Conservation (phyloP, 1,140 invertebrate genomes). For the Heliconius himera region DNA sequence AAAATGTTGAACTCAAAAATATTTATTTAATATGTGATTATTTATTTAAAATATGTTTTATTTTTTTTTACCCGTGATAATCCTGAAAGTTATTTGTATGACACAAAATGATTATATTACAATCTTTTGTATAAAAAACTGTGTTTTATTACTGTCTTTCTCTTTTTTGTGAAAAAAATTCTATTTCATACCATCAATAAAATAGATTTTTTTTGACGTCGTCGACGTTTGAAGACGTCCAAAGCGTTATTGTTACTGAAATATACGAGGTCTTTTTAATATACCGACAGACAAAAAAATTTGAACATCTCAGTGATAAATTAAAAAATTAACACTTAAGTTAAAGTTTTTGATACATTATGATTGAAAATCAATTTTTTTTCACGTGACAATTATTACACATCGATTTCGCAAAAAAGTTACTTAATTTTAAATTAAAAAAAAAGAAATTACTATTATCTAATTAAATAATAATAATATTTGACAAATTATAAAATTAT, state of each 20-base stretch:
- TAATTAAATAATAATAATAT: not conserved
- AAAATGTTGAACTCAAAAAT: not conserved
- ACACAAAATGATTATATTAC: too few species aligned
- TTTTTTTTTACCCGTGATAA: too few species aligned
- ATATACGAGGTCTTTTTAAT: not conserved
- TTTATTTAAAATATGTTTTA: not conserved
- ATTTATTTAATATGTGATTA: too few species aligned
- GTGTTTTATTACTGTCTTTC: too few species aligned
- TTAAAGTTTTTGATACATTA: constrained; percentile 2
- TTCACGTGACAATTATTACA: not conserved
- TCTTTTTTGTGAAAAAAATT: too few species aligned
- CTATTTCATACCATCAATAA: too few species aligned
- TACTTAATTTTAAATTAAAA: not conserved
- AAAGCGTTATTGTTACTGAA: not conserved
- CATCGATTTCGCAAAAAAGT: not conserved
- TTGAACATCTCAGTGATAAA: constrained; percentile 10
- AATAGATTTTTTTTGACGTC: too few species aligned
- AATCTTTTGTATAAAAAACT: too few species aligned
- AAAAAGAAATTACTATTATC: not conserved
- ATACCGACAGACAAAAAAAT: not conserved
- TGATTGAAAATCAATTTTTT: not conserved
- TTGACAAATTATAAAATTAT: not conserved
- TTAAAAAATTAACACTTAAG: constrained; percentile 6
- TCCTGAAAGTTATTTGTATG: too few species aligned
- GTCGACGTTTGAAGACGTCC: too few species aligned